Base-by-base conservation (phyloP, 92 coral and sea anemone genomes). In the Porites divaricata region DNA sequence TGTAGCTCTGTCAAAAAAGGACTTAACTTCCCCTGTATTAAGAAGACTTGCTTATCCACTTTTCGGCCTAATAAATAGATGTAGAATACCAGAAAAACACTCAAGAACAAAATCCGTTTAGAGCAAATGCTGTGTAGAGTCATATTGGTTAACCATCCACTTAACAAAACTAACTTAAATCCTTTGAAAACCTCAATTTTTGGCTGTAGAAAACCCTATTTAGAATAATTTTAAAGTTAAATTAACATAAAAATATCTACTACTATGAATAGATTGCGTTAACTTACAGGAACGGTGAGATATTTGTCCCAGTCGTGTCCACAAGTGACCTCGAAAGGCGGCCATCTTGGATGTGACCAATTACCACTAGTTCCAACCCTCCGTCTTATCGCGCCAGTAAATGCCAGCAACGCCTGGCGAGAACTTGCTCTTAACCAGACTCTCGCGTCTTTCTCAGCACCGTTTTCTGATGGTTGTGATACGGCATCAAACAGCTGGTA, bases 211-310 rank as follows among this genome's bases (percentile, higher is more conserved):
- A 23, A 58, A 61, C 26, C 11, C 23, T 14, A 61, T 11, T 8
- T 22, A 45, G 6, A 14, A 28, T 2, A 56, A 1, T 20, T n/a
- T 0, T 15, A 19, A 59, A 2, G 24, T 14, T 2, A 75, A 1
- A 9, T 1, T 6, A 75, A 75, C 52, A 28, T 12, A 25, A 41
- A 19, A 10, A 14, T 54, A 20, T 19, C 52, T 53, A 6, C 49
- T 24, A 4, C 11, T 2, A 48, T 35, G 45, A 14, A 17, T 15
- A 63, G 21, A 13, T 0, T 4, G n/a, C 17, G 14, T 20, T 2
- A 21, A 80, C 85, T 80, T 54, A 80, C 85, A 11, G 11, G 14
- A 53, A 54, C 75, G 57, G 41, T 28, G 76, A 80, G 67, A 69
- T 54, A 70, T 35, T 58, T 54, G 57, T 68, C 68, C 58, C 53